A percentile compares a stretch with the other conserved stretches of the same genome.
phyloP scores from a whole-genome alignment of 2,113 vertebrate genomes.

The Rhabdornis inornatus region DNA sequence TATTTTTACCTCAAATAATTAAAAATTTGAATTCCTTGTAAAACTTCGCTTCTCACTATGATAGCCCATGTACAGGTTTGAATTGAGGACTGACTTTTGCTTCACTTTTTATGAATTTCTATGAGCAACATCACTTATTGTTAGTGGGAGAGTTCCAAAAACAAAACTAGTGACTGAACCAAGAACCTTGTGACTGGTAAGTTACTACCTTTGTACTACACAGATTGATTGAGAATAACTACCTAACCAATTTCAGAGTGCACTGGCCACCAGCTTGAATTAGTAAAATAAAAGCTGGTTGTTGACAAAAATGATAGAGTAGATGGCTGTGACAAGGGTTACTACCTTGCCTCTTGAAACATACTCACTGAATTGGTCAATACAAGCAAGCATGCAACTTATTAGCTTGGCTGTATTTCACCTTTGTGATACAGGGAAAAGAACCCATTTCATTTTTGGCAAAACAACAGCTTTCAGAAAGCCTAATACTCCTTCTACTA shows the following conservation, averaged over 20 bases:
- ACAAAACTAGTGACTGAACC: background rate
- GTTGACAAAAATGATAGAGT: background rate
- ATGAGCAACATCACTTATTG: background rate
- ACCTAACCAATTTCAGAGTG: background rate
- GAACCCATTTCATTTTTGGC: background rate
- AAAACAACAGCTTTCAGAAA: background rate
- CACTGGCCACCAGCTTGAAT: background rate
- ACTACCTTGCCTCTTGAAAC: background rate
- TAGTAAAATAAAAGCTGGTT: background rate
- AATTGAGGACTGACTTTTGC: background rate
- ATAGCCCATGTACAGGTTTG: background rate
- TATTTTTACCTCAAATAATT: background rate
- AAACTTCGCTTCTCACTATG: background rate
- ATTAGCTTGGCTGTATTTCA: background rate
- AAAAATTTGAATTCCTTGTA: background rate
- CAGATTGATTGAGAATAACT: background rate
- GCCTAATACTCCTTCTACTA: background rate
- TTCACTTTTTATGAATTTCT: background rate
- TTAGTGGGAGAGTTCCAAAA: background rate
- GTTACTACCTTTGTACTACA: background rate
- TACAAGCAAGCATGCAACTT: background rate
- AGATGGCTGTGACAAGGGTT: background rate
- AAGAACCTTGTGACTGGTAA: background rate
- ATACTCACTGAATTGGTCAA: background rate
- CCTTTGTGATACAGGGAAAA: background rate